Evolutionary conservation across 2,797 vertebrate genomes (phyloP).

Genomic region (Leuciscus waleckii): DNA sequence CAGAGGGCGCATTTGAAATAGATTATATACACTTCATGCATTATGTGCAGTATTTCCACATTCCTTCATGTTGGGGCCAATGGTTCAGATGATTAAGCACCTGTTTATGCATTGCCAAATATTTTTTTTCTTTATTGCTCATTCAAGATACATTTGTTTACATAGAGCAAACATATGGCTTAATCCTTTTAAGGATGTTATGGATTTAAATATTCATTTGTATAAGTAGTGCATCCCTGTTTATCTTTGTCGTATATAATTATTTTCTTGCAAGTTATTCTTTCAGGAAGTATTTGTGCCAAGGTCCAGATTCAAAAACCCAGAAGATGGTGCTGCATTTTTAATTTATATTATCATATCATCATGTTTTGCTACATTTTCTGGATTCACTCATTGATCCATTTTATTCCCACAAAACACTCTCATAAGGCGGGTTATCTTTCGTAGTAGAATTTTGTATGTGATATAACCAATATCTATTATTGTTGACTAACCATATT

Average conservation of each 20-base stretch:
- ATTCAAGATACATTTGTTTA: constrained; percentile 57
- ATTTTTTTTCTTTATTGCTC: constrained; percentile 69
- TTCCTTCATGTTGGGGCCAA: constrained; percentile 7
- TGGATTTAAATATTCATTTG: constrained; percentile 52
- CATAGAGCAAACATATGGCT: constrained; percentile 59
- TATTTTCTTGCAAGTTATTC: constrained; percentile 40
- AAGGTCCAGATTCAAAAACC: constrained; percentile 65
- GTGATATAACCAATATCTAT: constrained; percentile 69
- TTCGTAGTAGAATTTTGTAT: constrained; percentile 83
- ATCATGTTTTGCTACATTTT: constrained; percentile 38
- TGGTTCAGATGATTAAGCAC: constrained; percentile 26
- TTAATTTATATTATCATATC: constrained; percentile 11
- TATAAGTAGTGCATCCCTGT: constrained; percentile 47
- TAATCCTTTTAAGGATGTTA: constrained; percentile 52
- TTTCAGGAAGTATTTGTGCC: constrained; percentile 67
- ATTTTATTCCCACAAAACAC: constrained; percentile 65
- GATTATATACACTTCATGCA: constrained; percentile 30
- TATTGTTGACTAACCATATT: constrained; percentile 71
- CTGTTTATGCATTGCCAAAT: constrained; percentile 70
- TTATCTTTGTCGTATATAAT: constrained; percentile 29
- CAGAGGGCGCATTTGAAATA: constrained; percentile 7
- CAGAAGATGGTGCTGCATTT: constrained; percentile 29
- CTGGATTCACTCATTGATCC: constrained; percentile 65
- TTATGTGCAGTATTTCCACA: constrained; percentile 35
- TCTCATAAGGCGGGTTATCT: constrained; percentile 68